Evolutionary conservation across 2,888 invertebrate species (phyloP).

Genomic region (Sminthurides aquaticus): DNA sequence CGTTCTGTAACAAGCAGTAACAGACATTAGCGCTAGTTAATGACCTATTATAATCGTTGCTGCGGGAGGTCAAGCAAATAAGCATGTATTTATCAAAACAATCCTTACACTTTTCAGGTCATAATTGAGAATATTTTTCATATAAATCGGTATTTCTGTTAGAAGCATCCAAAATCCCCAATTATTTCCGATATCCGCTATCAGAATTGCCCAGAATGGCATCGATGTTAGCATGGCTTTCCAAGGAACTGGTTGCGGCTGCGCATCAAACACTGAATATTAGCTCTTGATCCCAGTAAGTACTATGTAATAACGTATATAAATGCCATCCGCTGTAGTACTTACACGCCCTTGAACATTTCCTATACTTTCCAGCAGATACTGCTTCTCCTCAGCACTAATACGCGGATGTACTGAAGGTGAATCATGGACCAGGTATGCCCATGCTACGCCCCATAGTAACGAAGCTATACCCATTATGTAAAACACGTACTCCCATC

Average conservation of each 20-base stretch:
- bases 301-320: too few species aligned
- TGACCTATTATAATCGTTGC: not conserved
- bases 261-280: too few species aligned
- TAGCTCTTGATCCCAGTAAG: too few species aligned
- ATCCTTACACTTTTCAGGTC: conserved; percentile 54
- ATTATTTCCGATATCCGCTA: conserved; percentile 65
- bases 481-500: conserved; percentile 49
- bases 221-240: conserved; percentile 61
- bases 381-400: conserved; percentile 13
- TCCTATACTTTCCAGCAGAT: conserved; percentile 7
- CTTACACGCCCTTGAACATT: conserved; percentile 8
- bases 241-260: conserved; percentile 59
- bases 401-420: conserved; percentile 30
- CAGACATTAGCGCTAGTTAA: not conserved
- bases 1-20: conserved; percentile 18
- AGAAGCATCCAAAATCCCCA: conserved; percentile 81
- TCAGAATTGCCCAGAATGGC: conserved; percentile 73
- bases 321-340: too few species aligned
- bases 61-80: too few species aligned
- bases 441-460: conserved; percentile 47
- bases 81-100: too few species aligned
- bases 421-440: conserved; percentile 24
- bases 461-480: conserved; percentile 37
- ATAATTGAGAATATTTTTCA: conserved; percentile 73
- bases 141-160: conserved; percentile 72